A percentile compares a stretch with the other conserved stretches of the same genome.
phyloP scores from a whole-genome alignment of 2,797 vertebrate genomes.

The Megalops cyprinoides region DNA sequence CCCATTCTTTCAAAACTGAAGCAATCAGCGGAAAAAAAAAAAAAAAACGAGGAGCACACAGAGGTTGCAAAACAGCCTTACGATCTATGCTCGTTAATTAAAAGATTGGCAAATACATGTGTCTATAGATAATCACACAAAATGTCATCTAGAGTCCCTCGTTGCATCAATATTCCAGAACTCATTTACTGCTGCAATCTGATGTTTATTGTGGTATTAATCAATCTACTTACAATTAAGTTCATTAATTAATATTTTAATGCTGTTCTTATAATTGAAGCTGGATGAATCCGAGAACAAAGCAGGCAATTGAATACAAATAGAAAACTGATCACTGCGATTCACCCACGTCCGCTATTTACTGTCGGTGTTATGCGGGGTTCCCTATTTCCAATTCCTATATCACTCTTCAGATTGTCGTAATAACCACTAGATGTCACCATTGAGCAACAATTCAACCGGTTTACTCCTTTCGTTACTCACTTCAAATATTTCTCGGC shows the following conservation, averaged over 20 bases:
- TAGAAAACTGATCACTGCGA: conserved; percentile 79
- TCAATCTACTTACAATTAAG: conserved; percentile 78
- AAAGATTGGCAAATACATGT: conserved; percentile 81
- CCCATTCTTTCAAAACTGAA: conserved; percentile 58
- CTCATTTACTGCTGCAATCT: conserved; percentile 78
- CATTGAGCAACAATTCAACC: conserved; percentile 72
- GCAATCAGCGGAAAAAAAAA: conserved; percentile 56
- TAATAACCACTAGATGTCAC: conserved; percentile 75
- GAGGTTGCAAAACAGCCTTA: conserved; percentile 35
- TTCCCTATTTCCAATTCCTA: background rate
- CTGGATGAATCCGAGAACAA: conserved; percentile 77
- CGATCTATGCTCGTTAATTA: conserved; percentile 76
- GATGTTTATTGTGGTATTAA: conserved; percentile 78
- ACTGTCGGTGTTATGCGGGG: conserved; percentile 54
- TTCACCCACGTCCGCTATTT: conserved; percentile 61
- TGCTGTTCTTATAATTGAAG: conserved; percentile 81
- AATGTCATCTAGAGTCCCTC: conserved; percentile 72
- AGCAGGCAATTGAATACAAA: conserved; percentile 75
- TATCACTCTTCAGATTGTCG: background rate
- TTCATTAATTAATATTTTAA: conserved; percentile 83
- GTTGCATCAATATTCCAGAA: conserved; percentile 77
- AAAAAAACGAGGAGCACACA: conserved; percentile 42
- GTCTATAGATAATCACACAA: conserved; percentile 76
- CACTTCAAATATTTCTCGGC: conserved; percentile 56
- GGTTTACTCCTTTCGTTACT: conserved; percentile 42